Evolutionary conservation across 2,113 vertebrate species (phyloP), one percentile per base, ranked within the genome.

Genomic region (Pyrgilauda ruficollis): DNA sequence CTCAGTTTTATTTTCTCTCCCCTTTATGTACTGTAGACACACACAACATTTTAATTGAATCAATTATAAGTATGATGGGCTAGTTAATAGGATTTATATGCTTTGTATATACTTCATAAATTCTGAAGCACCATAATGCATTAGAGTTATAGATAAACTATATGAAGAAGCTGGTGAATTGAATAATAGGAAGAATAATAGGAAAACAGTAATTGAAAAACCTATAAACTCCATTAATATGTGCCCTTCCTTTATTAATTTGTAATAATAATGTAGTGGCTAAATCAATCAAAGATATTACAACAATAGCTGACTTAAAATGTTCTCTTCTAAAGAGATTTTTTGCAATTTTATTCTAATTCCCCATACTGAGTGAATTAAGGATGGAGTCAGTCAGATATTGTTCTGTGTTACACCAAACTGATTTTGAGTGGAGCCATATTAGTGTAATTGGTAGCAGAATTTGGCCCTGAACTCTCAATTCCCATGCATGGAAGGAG

Each of bases 201-300:
- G 90, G 92, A 97, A 98, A 97, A 91, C 85, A 94, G 94, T 97
- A 97, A 97, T 90, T 96, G 94, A 97, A 97, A 97, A 98, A 97
- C 86, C 83, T 93, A 96, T 97, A 96, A 96, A 97, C 90, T 94
- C 87, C 94, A 97, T 97, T 95, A 97, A 96, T 30, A 15, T 13
- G 16, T 64, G 58, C 70, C 66, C 68, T 97, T 97, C 92, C 90
- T 97, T 97, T 97, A 97, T 97, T 98, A 97, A 97, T 98, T 98
- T 97, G 92, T 96, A 97, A 97, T 95, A 98, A 96, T 96, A 97
- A 96, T 21, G 37, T 80, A 96, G 84, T 89, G 78, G 74, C 85
- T 95, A 97, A 96, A 97, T 98, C 97, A 97, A 86, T 97, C 89
- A 75, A 82, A 70, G 81, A 39, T 86, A 59, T 86, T 96, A 86